phyloP scores from a whole-genome alignment of 2,113 vertebrate species.

The Charina bottae region DNA sequence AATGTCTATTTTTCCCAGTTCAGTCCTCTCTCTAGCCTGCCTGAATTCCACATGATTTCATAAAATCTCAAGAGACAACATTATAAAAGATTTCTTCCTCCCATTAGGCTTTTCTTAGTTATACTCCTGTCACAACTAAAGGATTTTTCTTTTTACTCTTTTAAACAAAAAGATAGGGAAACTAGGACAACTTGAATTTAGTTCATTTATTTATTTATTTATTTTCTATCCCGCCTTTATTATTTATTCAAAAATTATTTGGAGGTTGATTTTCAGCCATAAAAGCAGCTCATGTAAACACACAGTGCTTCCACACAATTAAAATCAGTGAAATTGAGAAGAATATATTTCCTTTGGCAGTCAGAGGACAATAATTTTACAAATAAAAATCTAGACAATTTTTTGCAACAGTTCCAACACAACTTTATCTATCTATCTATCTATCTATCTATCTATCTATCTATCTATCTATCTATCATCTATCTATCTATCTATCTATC shows the following conservation, averaged over 20 bases:
- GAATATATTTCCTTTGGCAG: no score
- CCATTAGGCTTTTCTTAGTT: neutral
- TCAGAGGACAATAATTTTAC: neutral
- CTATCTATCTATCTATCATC: neutral
- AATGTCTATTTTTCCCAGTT: neutral
- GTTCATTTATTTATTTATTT: constrained; percentile 2
- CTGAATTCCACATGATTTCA: neutral
- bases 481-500: no score
- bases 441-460: no score
- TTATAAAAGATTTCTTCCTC: neutral
- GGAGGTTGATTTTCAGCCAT: neutral
- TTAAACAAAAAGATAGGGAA: neutral
- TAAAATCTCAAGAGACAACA: neutral
- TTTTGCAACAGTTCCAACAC: neutral
- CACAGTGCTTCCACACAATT: neutral
- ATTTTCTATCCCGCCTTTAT: no score
- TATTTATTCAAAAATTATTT: neutral
- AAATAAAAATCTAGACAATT: neutral
- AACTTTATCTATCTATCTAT: neutral
- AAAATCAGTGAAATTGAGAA: neutral
- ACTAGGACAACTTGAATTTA: neutral
- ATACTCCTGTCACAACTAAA: neutral
- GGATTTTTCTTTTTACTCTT: neutral
- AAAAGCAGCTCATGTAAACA: neutral
- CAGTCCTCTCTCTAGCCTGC: neutral